Percentiles rank a stretch among this genome's conserved stretches.
These are phyloP conservation scores for Plebejus anna DNA, from an alignment of 2,888 invertebrate species.

Conservation along the genomic window DNA sequence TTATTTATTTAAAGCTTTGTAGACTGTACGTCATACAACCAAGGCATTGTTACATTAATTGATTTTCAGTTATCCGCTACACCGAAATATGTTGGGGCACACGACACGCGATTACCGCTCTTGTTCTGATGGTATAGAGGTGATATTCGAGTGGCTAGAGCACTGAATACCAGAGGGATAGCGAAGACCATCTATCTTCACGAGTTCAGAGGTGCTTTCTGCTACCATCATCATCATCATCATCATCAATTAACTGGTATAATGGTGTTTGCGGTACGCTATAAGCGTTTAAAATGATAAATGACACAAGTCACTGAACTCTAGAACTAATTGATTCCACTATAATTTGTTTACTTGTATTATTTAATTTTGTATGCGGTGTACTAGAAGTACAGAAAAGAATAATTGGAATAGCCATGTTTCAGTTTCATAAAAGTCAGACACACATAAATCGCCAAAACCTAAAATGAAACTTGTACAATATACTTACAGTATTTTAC, in stretches of 20 bases:
- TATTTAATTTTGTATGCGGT: too few relatives aligned
- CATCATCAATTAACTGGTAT: neutral
- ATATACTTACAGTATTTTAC: too few relatives aligned
- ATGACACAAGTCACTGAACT: neutral
- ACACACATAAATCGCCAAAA: too few relatives aligned
- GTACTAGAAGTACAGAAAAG: too few relatives aligned
- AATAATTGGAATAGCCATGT: too few relatives aligned
- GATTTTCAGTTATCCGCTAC: conserved; percentile 32
- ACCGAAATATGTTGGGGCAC: conserved; percentile 7
- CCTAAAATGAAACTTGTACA: too few relatives aligned
- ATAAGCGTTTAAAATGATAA: neutral
- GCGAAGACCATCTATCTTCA: conserved; percentile 2
- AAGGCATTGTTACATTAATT: conserved; percentile 33
- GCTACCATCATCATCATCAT: neutral
- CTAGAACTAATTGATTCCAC: too few relatives aligned
- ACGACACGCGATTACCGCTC: neutral
- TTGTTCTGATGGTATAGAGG: neutral
- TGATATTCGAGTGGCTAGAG: neutral
- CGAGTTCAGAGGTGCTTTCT: conserved; percentile 12
- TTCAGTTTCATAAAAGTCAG: too few relatives aligned
- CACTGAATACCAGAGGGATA: neutral
- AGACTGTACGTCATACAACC: conserved; percentile 29
- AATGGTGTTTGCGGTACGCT: neutral
- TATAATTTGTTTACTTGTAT: too few relatives aligned
- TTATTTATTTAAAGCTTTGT: neutral